Evolutionary conservation across 1,140 invertebrate genomes (phyloP).

Genomic region (Aphis gossypii): DNA sequence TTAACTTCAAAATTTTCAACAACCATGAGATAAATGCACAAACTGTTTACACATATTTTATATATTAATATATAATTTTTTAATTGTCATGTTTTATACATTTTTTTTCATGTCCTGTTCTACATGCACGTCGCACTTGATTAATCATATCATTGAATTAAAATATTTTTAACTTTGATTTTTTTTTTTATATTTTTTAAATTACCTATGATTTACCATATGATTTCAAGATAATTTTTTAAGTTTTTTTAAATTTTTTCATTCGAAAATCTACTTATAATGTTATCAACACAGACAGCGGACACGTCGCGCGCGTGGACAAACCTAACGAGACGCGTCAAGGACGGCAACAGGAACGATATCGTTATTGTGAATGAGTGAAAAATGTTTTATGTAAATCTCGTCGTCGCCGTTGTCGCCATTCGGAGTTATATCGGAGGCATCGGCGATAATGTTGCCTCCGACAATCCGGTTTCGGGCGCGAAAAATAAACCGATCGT

Average conservation of each 20-base stretch:
- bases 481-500: conserved; percentile 7
- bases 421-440: neutral
- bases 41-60: too few species aligned
- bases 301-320: neutral
- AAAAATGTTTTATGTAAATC: neutral
- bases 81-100: too few species aligned
- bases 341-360: neutral
- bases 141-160: neutral
- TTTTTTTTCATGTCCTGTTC: neutral
- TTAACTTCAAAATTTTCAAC: too few species aligned
- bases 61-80: too few species aligned
- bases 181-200: too few species aligned
- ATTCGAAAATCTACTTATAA: too few species aligned
- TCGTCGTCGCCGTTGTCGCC: neutral
- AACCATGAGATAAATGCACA: too few species aligned
- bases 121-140: neutral
- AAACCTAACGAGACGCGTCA: neutral
- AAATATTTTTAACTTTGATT: neutral
- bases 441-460: neutral
- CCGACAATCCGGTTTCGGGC: neutral
- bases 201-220: too few species aligned
- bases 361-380: neutral
- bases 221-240: too few species aligned
- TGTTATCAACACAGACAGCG: too few species aligned
- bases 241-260: too few species aligned